A percentile compares a stretch with the other conserved stretches of the same genome.
Evolutionary conservation across 1,140 invertebrate genomes (phyloP).

Genomic region (Ips nitidus): DNA sequence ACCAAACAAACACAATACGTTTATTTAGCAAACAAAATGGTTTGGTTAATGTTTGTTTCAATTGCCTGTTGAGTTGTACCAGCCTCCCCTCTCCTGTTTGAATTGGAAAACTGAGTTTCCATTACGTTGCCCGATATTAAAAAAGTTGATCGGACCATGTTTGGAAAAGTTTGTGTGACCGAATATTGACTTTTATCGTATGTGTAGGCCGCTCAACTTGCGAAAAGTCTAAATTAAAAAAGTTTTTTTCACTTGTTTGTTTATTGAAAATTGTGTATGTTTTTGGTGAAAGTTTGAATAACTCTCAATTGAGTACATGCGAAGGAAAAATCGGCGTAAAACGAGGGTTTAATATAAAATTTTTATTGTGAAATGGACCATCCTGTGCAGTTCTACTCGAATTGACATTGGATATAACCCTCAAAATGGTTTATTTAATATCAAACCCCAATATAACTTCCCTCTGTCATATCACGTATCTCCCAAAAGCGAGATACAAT

Average conservation of each 20-base stretch:
- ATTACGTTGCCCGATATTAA: conserved; percentile 13
- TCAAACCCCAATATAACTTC: conserved; percentile 34
- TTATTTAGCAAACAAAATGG: conserved; percentile 17
- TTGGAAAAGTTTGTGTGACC: conserved; percentile 5
- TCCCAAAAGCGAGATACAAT: conserved; percentile 35
- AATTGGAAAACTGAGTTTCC: conserved; percentile 9
- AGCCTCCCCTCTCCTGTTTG: background rate
- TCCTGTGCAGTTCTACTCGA: conserved; percentile 29
- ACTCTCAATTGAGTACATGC: background rate
- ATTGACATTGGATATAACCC: conserved; percentile 33
- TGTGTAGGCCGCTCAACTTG: background rate
- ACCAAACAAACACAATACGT: conserved; percentile 10
- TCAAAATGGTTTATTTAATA: conserved; percentile 38
- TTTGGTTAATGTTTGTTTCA: conserved; percentile 10
- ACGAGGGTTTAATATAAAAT: conserved; percentile 28
- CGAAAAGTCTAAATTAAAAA: conserved; percentile 3
- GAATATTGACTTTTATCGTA: conserved; percentile 7
- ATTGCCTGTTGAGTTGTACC: conserved; percentile 7
- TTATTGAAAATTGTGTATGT: conserved; percentile 8
- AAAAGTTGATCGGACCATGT: conserved; percentile 8
- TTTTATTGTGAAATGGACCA: conserved; percentile 35
- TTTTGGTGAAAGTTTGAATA: background rate
- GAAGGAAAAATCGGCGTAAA: background rate
- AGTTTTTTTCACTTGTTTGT: conserved; percentile 5
- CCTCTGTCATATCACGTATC: conserved; percentile 33